Conservation (phyloP, 1,140 invertebrate genomes). For the Drosophila nikananu region DNA sequence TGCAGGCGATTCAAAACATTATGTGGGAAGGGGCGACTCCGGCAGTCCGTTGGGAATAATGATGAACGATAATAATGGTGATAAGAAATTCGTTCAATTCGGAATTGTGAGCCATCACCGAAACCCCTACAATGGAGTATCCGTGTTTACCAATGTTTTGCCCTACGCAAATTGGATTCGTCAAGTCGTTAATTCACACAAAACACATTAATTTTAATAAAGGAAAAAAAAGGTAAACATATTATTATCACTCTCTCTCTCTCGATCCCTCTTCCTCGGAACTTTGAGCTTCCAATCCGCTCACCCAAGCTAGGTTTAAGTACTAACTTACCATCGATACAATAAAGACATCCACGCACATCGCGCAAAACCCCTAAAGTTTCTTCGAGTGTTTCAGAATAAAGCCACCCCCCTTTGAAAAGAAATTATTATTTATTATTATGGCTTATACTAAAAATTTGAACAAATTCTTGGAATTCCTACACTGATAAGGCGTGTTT, state of each 20-base stretch:
- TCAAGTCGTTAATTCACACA: neutral
- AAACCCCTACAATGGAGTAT: neutral
- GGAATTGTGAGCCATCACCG: slow-evolving; percentile 13
- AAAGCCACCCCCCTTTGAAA: no score
- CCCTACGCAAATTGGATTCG: neutral
- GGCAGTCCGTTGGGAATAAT: neutral
- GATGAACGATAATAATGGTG: neutral
- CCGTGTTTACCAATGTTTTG: slow-evolving; percentile 13
- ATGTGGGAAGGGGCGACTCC: slow-evolving; percentile 9
- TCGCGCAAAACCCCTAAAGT: no score
- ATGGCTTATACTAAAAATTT: neutral
- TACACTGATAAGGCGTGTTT: neutral
- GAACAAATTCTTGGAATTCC: neutral
- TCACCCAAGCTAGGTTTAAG: no score
- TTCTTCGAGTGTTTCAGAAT: no score
- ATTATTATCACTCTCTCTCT: no score
- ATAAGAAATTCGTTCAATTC: slow-evolving; percentile 1
- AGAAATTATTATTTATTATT: no score
- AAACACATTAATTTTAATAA: neutral
- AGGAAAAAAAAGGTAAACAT: neutral
- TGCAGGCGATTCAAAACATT: neutral
- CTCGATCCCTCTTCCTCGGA: no score
- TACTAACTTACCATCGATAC: no score
- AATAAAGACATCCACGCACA: no score
- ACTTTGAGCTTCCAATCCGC: no score